These are phyloP conservation scores for Arrhamphus sclerolepis DNA, from an alignment of 2,797 vertebrate species.

Conservation along the genomic window DNA sequence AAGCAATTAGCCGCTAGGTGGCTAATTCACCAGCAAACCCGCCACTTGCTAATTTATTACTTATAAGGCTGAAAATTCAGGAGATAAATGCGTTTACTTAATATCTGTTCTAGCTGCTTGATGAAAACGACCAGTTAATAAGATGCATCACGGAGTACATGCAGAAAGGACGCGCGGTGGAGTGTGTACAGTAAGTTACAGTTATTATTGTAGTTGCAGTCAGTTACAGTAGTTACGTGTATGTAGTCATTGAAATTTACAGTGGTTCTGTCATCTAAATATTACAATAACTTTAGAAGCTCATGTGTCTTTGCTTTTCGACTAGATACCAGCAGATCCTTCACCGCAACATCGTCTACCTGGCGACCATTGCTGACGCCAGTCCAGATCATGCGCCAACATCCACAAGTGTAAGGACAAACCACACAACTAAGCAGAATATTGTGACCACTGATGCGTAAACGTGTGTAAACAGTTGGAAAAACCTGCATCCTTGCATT, in stretches of 20 bases:
- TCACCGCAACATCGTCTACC: slow-evolving; percentile 95
- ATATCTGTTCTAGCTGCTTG: slow-evolving; percentile 81
- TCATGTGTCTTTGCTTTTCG: neutral
- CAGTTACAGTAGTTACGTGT: no score
- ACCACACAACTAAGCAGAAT: accelerated
- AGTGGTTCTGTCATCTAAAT: no score
- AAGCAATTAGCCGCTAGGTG: slow-evolving; percentile 15
- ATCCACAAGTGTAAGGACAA: slow-evolving; percentile 49
- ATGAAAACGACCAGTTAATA: slow-evolving; percentile 96
- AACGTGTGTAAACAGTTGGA: no score
- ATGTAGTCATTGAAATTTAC: no score
- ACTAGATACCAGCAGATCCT: slow-evolving; percentile 93
- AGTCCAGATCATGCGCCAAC: slow-evolving; percentile 66
- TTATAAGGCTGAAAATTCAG: no score
- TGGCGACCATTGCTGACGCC: slow-evolving; percentile 93
- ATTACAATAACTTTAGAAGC: no score
- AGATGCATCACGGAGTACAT: slow-evolving; percentile 93
- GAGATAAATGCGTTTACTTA: neutral
- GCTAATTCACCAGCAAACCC: neutral
- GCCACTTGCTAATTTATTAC: no score
- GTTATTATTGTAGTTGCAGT: no score
- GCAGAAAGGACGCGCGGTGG: slow-evolving; percentile 90
- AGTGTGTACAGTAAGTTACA: slow-evolving; percentile 94
- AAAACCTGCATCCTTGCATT: no score
- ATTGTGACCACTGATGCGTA: no score